Evolutionary conservation across 2,797 vertebrate genomes (phyloP).

Genomic region (Pterois miles): DNA sequence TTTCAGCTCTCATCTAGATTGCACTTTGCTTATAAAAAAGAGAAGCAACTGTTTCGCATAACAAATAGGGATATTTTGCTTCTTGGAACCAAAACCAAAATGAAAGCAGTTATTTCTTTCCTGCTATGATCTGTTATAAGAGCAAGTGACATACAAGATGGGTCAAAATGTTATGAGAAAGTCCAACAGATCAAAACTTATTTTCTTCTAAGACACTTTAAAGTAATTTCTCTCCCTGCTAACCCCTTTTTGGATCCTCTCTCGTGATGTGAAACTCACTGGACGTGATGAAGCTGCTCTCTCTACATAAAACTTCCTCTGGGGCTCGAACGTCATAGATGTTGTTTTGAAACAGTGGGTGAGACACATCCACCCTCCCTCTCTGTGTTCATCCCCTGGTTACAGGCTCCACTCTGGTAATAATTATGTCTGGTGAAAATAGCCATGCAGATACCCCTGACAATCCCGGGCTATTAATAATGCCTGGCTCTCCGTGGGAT

Average conservation of each 20-base stretch:
- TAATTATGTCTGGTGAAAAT: conserved; percentile 63
- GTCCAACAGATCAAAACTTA: background rate
- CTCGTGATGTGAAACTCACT: conserved; percentile 24
- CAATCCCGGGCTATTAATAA: conserved; percentile 76
- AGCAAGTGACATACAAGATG: background rate
- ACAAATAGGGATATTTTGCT: background rate
- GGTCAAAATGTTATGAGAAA: conserved; percentile 1
- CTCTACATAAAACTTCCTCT: conserved; percentile 33
- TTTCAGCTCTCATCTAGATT: background rate
- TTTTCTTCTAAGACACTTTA: background rate
- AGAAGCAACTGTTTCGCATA: background rate
- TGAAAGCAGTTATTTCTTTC: background rate
- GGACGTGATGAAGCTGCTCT: conserved; percentile 19
- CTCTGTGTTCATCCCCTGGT: conserved; percentile 39
- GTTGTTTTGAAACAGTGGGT: conserved; percentile 43
- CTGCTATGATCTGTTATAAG: background rate
- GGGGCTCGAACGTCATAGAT: conserved; percentile 50
- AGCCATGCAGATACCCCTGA: conserved; percentile 62
- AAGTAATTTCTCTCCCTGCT: background rate
- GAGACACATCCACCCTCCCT: conserved; percentile 13
- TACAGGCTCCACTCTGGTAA: conserved; percentile 58
- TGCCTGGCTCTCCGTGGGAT: conserved; percentile 59
- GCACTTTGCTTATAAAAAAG: background rate
- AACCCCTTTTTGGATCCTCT: conserved; percentile 9
- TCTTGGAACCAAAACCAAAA: background rate